Percentiles rank a stretch among this genome's conserved stretches.
Conservation (phyloP, 2,888 invertebrate species). For the Leucoptera coffeella region DNA sequence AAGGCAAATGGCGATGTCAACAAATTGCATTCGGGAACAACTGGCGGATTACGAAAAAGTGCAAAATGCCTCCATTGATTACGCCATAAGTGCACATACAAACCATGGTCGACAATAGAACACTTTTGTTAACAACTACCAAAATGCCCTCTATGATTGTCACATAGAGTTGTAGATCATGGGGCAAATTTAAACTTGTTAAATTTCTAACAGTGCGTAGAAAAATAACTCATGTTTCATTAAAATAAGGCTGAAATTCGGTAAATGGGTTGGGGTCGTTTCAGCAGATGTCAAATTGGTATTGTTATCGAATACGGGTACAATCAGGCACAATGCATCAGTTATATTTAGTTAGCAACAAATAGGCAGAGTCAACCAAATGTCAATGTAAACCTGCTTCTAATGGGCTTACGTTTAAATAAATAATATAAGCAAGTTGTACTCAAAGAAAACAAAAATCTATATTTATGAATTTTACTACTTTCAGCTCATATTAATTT, state of each 20-base stretch:
- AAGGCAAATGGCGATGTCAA: slow-evolving; percentile 13
- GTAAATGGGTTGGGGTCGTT: no score
- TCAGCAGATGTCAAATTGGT: slow-evolving; percentile 35
- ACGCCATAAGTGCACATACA: slow-evolving; percentile 19
- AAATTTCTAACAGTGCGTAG: no score
- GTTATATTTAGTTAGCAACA: slow-evolving; percentile 32
- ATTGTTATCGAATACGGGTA: slow-evolving; percentile 46
- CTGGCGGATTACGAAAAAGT: slow-evolving; percentile 26
- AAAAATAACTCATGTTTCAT: no score
- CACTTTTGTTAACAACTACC: slow-evolving; percentile 9
- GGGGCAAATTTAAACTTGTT: no score
- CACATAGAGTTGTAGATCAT: slow-evolving; percentile 3
- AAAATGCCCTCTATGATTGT: background rate
- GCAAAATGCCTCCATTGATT: slow-evolving; percentile 23
- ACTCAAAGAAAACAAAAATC: no score
- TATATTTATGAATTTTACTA: no score
- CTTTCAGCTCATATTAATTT: no score
- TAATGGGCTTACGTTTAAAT: background rate
- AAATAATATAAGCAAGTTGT: no score
- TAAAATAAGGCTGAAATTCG: no score
- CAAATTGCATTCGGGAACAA: slow-evolving; percentile 20
- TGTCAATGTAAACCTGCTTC: slow-evolving; percentile 14
- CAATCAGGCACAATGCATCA: slow-evolving; percentile 37
- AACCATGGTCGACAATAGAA: slow-evolving; percentile 15
- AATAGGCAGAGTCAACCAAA: slow-evolving; percentile 27